Evolutionary conservation across 2,113 vertebrate species (phyloP).

Genomic region (Neotoma lepida): DNA sequence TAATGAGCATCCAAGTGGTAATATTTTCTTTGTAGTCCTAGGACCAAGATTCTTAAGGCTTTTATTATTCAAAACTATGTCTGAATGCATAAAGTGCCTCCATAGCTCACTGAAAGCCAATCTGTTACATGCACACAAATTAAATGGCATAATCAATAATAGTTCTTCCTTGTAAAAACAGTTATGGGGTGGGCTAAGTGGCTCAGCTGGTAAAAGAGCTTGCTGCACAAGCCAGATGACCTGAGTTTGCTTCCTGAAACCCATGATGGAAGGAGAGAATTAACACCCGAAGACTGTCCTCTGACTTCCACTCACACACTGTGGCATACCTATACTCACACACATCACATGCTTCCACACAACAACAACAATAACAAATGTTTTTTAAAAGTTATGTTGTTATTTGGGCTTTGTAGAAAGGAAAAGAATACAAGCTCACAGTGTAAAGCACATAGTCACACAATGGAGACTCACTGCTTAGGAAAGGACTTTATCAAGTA

Average conservation of each 20-base stretch:
- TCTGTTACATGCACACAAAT: slow-evolving; percentile 34
- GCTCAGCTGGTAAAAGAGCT: background rate
- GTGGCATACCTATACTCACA: no score
- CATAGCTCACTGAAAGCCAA: slow-evolving; percentile 24
- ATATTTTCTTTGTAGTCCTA: slow-evolving; percentile 54
- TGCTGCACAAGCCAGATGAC: background rate
- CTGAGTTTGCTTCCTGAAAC: background rate
- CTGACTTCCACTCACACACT: background rate
- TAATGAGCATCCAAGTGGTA: slow-evolving; percentile 29
- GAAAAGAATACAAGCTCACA: background rate
- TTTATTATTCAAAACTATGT: slow-evolving; percentile 28
- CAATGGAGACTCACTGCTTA: background rate
- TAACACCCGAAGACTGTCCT: background rate
- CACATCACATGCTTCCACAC: accelerated
- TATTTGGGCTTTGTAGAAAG: background rate
- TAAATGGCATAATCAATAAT: slow-evolving; percentile 31
- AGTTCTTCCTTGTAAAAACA: background rate
- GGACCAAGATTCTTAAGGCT: background rate
- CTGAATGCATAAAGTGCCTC: slow-evolving; percentile 17
- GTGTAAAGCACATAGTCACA: background rate
- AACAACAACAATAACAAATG: background rate
- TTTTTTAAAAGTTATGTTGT: background rate
- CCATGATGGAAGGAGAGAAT: no score
- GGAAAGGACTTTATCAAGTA: slow-evolving; percentile 17
- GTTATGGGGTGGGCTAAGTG: background rate